phyloP scores from a whole-genome alignment of 2,797 vertebrate genomes.

The Urophycis tenuis region DNA sequence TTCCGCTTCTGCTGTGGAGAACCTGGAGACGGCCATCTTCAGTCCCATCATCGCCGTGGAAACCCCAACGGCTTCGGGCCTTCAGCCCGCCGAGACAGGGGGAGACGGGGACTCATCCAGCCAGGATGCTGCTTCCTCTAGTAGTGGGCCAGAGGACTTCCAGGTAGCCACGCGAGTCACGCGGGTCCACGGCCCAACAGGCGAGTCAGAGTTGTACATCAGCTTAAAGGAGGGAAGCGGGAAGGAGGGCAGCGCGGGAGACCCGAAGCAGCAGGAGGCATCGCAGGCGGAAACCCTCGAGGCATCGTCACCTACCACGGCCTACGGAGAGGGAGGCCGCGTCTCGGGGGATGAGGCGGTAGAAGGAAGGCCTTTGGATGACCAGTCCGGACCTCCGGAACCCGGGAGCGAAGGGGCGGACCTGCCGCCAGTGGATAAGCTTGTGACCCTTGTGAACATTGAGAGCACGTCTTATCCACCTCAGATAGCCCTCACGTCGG shows the following conservation, averaged over 20 bases:
- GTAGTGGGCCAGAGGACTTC: conserved; percentile 12
- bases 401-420: background rate
- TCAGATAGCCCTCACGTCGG: background rate
- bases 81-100: conserved; percentile 1
- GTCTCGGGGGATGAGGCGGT: background rate
- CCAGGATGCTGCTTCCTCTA: conserved; percentile 6
- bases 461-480: background rate
- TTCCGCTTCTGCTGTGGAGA: conserved; percentile 6
- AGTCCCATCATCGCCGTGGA: conserved; percentile 14
- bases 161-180: conserved; percentile 10
- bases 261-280: conserved; percentile 11
- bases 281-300: background rate
- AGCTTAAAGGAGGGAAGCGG: conserved; percentile 5
- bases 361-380: background rate
- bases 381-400: background rate
- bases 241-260: conserved; percentile 1
- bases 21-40: conserved; percentile 6
- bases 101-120: conserved; percentile 7
- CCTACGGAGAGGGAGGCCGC: background rate
- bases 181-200: conserved; percentile 17
- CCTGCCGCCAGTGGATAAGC: background rate
- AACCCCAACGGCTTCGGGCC: conserved; percentile 26
- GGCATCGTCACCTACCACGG: conserved; percentile 15
- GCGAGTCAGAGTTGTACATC: conserved; percentile 7
- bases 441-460: background rate